Conservation (phyloP, 2,113 vertebrate species). For the Perca schrenkii region DNA sequence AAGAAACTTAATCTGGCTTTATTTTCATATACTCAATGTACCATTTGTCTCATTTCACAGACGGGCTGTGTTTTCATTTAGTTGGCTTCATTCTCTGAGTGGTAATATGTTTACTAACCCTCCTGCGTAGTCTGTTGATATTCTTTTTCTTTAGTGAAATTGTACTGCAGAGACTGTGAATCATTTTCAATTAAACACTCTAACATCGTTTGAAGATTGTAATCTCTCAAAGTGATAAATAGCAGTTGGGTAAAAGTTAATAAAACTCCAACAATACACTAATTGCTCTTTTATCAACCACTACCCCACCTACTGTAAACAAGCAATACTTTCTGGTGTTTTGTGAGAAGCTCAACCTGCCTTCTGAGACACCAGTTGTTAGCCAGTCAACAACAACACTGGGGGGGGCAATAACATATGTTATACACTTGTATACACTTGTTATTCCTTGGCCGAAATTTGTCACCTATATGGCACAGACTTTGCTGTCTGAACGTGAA, state of each 20-base stretch:
- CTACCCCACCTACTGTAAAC: conserved; percentile 20
- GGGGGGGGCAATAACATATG: neutral
- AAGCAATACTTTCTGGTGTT: neutral
- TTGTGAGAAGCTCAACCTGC: neutral
- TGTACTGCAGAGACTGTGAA: conserved; percentile 17
- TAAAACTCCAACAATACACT: conserved; percentile 32
- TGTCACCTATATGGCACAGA: neutral
- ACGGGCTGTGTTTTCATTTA: conserved; percentile 21
- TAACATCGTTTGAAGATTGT: conserved; percentile 25
- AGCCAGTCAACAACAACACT: conserved; percentile 2
- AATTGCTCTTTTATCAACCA: conserved; percentile 32
- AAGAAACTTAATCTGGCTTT: neutral
- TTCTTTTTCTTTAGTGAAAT: neutral
- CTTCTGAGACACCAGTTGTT: conserved; percentile 28
- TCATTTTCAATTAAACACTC: conserved; percentile 26
- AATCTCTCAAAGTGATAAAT: conserved; percentile 52
- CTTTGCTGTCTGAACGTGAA: conserved; percentile 8
- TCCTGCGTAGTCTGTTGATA: conserved; percentile 9
- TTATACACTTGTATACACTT: neutral
- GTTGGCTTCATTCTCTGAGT: neutral
- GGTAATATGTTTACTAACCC: conserved; percentile 35
- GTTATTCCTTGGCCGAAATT: neutral
- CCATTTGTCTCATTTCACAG: conserved; percentile 36
- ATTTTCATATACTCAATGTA: neutral
- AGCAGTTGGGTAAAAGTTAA: conserved; percentile 24